A percentile compares a stretch with the other conserved stretches of the same genome.
Evolutionary conservation across 1,140 invertebrate species (phyloP).

Genomic region (Cydia pomonella): DNA sequence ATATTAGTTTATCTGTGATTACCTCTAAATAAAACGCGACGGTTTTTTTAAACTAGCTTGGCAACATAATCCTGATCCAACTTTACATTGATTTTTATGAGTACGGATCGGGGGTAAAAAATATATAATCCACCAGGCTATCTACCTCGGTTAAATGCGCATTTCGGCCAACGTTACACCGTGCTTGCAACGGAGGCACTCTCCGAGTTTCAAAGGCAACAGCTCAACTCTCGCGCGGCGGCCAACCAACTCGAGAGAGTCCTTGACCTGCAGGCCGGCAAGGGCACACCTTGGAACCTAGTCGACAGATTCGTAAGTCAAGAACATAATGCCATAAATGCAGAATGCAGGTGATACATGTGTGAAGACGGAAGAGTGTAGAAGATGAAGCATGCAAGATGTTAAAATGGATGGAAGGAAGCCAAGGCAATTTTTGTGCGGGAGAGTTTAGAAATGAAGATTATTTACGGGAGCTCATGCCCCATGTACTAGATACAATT

Average conservation of each 20-base stretch:
- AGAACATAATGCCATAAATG: slow-evolving; percentile 20
- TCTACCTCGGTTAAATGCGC: slow-evolving; percentile 82
- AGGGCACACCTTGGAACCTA: slow-evolving; percentile 80
- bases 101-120: not conserved
- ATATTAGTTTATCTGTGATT: not conserved
- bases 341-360: not conserved
- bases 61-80: no score
- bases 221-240: slow-evolving; percentile 80
- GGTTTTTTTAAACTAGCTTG: not conserved
- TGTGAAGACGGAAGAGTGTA: slow-evolving; percentile 6
- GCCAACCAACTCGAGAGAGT: slow-evolving; percentile 80
- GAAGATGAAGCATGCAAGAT: slow-evolving; percentile 2
- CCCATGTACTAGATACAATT: not conserved
- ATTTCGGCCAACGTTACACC: slow-evolving; percentile 84
- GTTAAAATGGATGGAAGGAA: not conserved
- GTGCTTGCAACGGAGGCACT: slow-evolving; percentile 85
- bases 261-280: slow-evolving; percentile 81
- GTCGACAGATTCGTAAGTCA: slow-evolving; percentile 83
- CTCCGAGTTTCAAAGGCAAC: slow-evolving; percentile 84
- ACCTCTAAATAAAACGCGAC: not conserved
- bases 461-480: not conserved
- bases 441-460: not conserved
- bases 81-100: no score
- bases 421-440: not conserved
- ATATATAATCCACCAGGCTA: slow-evolving; percentile 77